Evolutionary conservation across 2,888 invertebrate genomes (phyloP), one percentile per base, ranked within the genome.

Genomic region (Aquatica leii): DNA sequence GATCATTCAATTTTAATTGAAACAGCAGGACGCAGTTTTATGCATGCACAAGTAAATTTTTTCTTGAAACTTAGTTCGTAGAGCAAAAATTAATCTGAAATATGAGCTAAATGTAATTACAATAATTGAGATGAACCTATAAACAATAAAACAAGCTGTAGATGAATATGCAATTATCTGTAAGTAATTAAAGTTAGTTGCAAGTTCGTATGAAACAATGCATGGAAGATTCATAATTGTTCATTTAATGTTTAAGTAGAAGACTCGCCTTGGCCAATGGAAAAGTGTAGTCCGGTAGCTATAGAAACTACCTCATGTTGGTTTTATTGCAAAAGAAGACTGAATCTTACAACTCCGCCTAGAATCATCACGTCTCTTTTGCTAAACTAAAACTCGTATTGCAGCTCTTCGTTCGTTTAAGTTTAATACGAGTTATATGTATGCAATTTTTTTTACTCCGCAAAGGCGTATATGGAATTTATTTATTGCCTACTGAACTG

Each of bases 211-310:
- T 14, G 17, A 43, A 43, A 5, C 18, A 37, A 35, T 59, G 17
- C 48, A 48, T 60, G 60, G 49, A 54, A 54, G 53, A 35, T 55
- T 55, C 18, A 49, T 55, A 60, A 60, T 61, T 48, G 48, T 40
- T 40, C 18, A 43, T 55, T 40, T 35, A 24, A 60, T 35, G 43
- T 41, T 24, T 24, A 24, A 52, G 43, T 12, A 52, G 59, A 35
- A 24, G 49, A 50, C 51, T 57, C 21, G 53, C 64, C 71, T 71
- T 76, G 74, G 74, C 82, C 82, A 82, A 82, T 82, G 80, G 77
- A 77, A 75, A 73, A 70, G 79, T 80, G 81, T 81, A 82, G 78
- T 78, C 74, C 80, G 80, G 81, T 82, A 82, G 82, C 81, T 82
- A 81, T 82, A 82, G 81, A 80, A 82, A 81, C 81, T 75, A 80